Conservation (phyloP, 2,113 vertebrate species). For the Oxyruncus cristatus region DNA sequence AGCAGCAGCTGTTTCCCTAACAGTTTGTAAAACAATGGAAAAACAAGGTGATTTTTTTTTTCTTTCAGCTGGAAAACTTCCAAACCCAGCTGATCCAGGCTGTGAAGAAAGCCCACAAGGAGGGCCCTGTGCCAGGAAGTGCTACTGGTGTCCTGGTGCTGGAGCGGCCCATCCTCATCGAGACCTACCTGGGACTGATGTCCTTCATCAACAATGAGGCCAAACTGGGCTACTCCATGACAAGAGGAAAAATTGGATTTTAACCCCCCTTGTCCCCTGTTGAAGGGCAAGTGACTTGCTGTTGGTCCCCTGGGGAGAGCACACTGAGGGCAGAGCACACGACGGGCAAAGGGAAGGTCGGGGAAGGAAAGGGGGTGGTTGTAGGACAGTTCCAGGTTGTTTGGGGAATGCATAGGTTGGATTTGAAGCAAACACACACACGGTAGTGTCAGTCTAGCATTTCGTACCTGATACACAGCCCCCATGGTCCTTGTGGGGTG, state of each 20-base stretch:
- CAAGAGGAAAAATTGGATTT: slow-evolving; percentile 93
- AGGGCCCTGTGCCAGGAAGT: slow-evolving; percentile 77
- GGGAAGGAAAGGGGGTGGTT: background rate
- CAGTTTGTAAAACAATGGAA: background rate
- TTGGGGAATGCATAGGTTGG: background rate
- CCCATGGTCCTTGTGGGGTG: background rate
- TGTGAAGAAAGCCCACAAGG: slow-evolving; percentile 92
- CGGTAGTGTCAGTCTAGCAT: background rate
- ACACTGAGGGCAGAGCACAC: background rate
- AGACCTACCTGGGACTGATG: slow-evolving; percentile 95
- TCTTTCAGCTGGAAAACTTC: slow-evolving; percentile 87
- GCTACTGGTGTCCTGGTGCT: slow-evolving; percentile 83
- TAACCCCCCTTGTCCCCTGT: slow-evolving; percentile 51
- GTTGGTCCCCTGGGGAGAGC: background rate
- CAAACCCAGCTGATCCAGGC: slow-evolving; percentile 89
- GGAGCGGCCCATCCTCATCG: slow-evolving; percentile 91
- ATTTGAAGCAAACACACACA: background rate
- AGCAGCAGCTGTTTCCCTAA: background rate
- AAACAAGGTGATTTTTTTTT: background rate
- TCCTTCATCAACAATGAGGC: slow-evolving; percentile 98
- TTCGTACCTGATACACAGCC: background rate
- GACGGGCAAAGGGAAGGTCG: background rate
- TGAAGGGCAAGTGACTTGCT: background rate
- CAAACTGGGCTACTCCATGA: slow-evolving; percentile 96
- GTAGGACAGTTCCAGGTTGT: background rate